Evolutionary conservation across 2,888 invertebrate genomes (phyloP), one percentile per base, ranked within the genome.

Genomic region (Macrosoma leucophasiata): DNA sequence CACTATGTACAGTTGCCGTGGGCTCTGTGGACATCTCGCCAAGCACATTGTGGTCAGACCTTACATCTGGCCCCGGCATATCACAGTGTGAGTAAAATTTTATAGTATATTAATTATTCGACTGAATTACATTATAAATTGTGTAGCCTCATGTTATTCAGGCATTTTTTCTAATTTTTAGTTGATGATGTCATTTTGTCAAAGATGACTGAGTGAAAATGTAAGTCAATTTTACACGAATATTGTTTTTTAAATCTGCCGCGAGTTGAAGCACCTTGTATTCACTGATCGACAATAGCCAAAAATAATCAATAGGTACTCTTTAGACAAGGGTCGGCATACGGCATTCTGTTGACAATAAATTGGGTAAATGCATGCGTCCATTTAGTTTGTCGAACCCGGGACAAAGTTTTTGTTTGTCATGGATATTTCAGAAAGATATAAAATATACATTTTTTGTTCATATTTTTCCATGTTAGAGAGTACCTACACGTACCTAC

Each of bases 1-100:
- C 74, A 65, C 71, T 75, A 50, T 79, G 79, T 41, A 73, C 77
- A 40, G 74, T 71, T 41, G 79, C 66, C 58, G 81, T 65, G 44
- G 81, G 81, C 63, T 74, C 79, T 40, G 78, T 67, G 58, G 82
- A 81, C 77, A 76, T 79, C 50, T 77, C 79, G 58, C 76, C 82
- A 61, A 73, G 67, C 47, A 78, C 84, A 82, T 84, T 79, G 57
- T 84, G 77, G 57, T 79, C 76, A 62, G 77, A 58, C 70, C 73
- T 74, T 47, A 75, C 70, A 77, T 82, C 82, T 47, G 84, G 81
- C 62, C 84, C 82, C 71, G 84, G 82, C 84, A 84, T 84, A 77
- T 74, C 84, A 84, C 71, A 71, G 69, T 60, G 60, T 62, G 64
- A 63, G 63, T 62, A 56, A 20, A 32, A 57, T 58, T 61, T 57